Evolutionary conservation across 2,888 invertebrate species (phyloP).

Genomic region (Lasius platythorax): DNA sequence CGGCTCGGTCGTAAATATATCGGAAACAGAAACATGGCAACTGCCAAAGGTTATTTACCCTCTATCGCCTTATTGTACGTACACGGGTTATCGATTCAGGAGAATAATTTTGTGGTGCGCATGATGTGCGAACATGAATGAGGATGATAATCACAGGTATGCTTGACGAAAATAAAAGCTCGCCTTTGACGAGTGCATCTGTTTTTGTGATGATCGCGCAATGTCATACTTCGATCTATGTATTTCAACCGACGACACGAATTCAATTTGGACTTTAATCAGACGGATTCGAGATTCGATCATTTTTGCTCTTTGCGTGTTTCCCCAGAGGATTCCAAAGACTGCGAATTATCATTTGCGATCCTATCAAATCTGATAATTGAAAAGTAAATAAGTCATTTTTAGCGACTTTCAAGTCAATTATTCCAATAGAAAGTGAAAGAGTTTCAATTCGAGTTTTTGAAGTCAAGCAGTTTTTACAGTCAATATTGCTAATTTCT

Average conservation of each 20-base stretch:
- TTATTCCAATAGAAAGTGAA: background rate
- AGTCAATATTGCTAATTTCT: background rate
- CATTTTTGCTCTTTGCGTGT: slow-evolving; percentile 18
- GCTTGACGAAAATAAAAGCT: slow-evolving; percentile 12
- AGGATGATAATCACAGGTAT: background rate
- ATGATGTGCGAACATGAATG: background rate
- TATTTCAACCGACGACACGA: background rate
- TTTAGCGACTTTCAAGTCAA: background rate
- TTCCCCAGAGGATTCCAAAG: slow-evolving; percentile 11
- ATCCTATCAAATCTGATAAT: slow-evolving; percentile 18
- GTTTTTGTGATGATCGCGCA: background rate
- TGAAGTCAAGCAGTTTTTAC: background rate
- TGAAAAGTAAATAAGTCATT: slow-evolving; percentile 10
- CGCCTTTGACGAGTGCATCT: background rate
- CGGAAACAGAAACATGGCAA: slow-evolving; percentile 58
- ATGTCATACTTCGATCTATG: background rate
- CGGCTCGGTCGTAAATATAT: slow-evolving; percentile 66
- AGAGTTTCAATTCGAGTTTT: background rate
- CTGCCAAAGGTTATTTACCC: slow-evolving; percentile 64
- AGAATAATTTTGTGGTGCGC: slow-evolving; percentile 22
- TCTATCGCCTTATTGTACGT: background rate
- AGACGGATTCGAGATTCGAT: slow-evolving; percentile 11
- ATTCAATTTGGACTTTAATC: slow-evolving; percentile 16
- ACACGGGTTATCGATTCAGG: slow-evolving; percentile 56
- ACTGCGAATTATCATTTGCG: slow-evolving; percentile 24